phyloP scores from a whole-genome alignment of 2,797 vertebrate species.

The Crenuchus spilurus region DNA sequence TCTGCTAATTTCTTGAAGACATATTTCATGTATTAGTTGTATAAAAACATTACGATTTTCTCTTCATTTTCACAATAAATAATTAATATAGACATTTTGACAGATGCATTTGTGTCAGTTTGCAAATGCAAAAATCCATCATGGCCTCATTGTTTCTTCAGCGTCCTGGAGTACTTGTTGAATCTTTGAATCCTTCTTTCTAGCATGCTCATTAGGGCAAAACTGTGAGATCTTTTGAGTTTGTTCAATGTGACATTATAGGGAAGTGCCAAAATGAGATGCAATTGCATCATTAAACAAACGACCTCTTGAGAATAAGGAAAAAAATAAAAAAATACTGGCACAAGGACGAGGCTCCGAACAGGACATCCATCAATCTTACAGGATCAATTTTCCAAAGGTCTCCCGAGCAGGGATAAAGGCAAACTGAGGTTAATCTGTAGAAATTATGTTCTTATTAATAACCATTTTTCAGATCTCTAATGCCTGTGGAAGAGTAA shows the following conservation, averaged over 20 bases:
- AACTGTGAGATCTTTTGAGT: constrained; percentile 44
- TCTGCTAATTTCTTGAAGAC: too few species aligned
- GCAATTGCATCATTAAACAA: constrained; percentile 75
- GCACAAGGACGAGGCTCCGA: constrained; percentile 81
- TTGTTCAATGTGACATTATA: constrained; percentile 78
- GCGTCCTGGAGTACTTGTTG: not conserved
- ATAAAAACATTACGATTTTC: not conserved
- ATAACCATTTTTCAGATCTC: constrained; percentile 85
- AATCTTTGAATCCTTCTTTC: too few species aligned
- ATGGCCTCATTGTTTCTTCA: not conserved
- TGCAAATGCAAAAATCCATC: not conserved
- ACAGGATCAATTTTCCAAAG: constrained; percentile 81
- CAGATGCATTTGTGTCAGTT: not conserved
- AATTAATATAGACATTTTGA: not conserved
- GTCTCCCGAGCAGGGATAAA: constrained; percentile 75
- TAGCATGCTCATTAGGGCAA: constrained; percentile 17
- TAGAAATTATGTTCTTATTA: constrained; percentile 85
- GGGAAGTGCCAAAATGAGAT: constrained; percentile 62
- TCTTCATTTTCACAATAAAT: not conserved
- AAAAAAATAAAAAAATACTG: constrained; percentile 57
- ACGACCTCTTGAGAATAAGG: constrained; percentile 61
- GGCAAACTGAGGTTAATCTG: constrained; percentile 82
- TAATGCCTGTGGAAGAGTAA: constrained; percentile 78
- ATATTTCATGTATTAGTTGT: too few species aligned
- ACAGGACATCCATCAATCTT: constrained; percentile 81